Evolutionary conservation across 2,113 vertebrate genomes (phyloP).

Genomic region (Callospermophilus lateralis): DNA sequence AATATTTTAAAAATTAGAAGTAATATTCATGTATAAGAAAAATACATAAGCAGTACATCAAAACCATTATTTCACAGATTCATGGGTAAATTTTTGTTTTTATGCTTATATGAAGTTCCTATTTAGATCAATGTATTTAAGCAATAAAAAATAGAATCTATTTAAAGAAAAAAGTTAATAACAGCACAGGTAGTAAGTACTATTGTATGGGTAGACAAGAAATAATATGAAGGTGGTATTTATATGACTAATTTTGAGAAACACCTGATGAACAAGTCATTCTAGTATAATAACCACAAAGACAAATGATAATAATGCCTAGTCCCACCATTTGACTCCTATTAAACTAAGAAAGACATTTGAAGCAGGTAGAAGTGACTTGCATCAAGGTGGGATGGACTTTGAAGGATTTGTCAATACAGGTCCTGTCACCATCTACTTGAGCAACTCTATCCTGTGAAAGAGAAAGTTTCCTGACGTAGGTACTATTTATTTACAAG

Average conservation of each 20-base stretch:
- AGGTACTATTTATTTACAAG: conserved; percentile 48
- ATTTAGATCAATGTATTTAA: conserved; percentile 43
- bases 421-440: conserved; percentile 3
- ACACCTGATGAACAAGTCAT: background rate
- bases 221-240: background rate
- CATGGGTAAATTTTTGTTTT: conserved; percentile 19
- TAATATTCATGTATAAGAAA: conserved; percentile 41
- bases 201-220: background rate
- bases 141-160: background rate
- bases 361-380: background rate
- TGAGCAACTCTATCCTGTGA: background rate
- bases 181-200: background rate
- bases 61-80: conserved; percentile 14
- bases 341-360: conserved; percentile 30
- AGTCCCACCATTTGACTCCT: background rate
- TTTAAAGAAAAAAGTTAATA: conserved; percentile 7
- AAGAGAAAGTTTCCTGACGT: background rate
- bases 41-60: background rate
- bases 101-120: background rate
- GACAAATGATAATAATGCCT: background rate
- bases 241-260: conserved; percentile 35
- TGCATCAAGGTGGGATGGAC: background rate
- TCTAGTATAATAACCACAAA: background rate
- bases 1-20: conserved; percentile 3
- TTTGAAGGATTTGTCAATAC: background rate